Percentiles rank a stretch among this genome's conserved stretches.
Evolutionary conservation across 2,113 vertebrate species (phyloP).

Genomic region (Spea multiplicata): DNA sequence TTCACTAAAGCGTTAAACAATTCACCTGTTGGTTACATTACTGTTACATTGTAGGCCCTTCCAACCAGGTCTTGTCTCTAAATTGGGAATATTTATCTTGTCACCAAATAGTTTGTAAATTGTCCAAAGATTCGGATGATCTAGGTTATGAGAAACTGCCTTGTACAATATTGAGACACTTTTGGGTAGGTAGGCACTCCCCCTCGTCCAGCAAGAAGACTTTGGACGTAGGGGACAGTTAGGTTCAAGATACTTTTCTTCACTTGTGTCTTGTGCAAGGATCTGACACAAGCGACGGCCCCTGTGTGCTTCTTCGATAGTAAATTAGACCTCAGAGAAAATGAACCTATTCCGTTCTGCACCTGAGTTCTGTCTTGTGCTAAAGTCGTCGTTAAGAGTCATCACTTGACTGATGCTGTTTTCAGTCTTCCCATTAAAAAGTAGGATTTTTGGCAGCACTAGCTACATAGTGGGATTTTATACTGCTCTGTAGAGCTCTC

Average conservation of each 20-base stretch:
- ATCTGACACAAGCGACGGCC: conserved; percentile 25
- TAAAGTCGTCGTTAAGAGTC: conserved; percentile 6
- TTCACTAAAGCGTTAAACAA: no score
- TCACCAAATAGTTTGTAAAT: no score
- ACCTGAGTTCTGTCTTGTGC: background rate
- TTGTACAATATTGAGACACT: no score
- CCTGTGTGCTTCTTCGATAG: conserved; percentile 21
- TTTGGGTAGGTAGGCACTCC: no score
- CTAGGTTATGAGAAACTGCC: no score
- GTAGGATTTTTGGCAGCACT: conserved; percentile 12
- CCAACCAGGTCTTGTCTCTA: no score
- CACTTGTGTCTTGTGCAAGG: conserved; percentile 11
- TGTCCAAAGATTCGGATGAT: no score
- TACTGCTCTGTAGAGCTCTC: conserved; percentile 12
- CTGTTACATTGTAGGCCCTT: no score
- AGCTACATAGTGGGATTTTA: conserved; percentile 15
- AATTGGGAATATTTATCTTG: no score
- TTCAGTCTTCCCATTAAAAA: conserved; percentile 5
- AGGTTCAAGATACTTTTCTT: conserved; percentile 21
- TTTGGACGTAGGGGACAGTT: no score
- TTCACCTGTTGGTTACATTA: no score
- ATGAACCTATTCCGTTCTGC: conserved; percentile 28
- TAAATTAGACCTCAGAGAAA: conserved; percentile 26
- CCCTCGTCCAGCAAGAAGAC: no score
- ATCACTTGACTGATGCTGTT: conserved; percentile 1